Percentiles rank a stretch among this genome's conserved stretches.
phyloP scores from a whole-genome alignment of 2,888 invertebrate genomes.

The Phragmatobia fuliginosa region DNA sequence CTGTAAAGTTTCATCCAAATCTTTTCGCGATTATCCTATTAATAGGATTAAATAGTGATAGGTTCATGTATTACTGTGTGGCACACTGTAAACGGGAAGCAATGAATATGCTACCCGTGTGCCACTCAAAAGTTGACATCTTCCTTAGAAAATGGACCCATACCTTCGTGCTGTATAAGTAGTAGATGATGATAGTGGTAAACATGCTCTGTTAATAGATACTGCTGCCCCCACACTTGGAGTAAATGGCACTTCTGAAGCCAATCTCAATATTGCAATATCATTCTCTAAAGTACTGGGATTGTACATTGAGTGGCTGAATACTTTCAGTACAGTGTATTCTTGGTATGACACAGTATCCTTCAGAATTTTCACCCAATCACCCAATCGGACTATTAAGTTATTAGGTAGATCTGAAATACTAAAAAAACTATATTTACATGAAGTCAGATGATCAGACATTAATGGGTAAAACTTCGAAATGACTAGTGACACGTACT shows the following conservation, averaged over 20 bases:
- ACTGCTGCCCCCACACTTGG: constrained; percentile 76
- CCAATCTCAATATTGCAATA: constrained; percentile 91
- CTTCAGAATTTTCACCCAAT: constrained; percentile 90
- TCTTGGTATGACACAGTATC: constrained; percentile 90
- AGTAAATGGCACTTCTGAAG: constrained; percentile 83
- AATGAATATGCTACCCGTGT: too few relatives aligned
- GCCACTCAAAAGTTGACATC: too few relatives aligned
- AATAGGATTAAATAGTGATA: too few relatives aligned
- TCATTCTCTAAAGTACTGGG: constrained; percentile 92
- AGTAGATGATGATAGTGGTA: constrained; percentile 78
- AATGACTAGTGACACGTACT: not conserved
- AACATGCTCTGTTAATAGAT: constrained; percentile 88
- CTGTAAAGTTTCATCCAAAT: too few relatives aligned
- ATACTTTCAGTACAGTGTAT: constrained; percentile 85
- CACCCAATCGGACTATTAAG: constrained; percentile 90
- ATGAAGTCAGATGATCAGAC: not conserved
- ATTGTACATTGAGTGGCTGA: constrained; percentile 89
- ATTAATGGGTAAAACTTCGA: not conserved
- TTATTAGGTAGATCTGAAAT: constrained; percentile 81
- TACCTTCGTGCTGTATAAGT: constrained; percentile 84
- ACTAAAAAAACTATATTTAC: constrained; percentile 46
- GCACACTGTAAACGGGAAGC: too few relatives aligned
- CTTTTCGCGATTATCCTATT: too few relatives aligned
- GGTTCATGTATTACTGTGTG: too few relatives aligned
- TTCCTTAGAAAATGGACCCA: not conserved